These are phyloP conservation scores for Zaprionus inermis DNA, from an alignment of 1,140 invertebrate species.

Conservation along the genomic window DNA sequence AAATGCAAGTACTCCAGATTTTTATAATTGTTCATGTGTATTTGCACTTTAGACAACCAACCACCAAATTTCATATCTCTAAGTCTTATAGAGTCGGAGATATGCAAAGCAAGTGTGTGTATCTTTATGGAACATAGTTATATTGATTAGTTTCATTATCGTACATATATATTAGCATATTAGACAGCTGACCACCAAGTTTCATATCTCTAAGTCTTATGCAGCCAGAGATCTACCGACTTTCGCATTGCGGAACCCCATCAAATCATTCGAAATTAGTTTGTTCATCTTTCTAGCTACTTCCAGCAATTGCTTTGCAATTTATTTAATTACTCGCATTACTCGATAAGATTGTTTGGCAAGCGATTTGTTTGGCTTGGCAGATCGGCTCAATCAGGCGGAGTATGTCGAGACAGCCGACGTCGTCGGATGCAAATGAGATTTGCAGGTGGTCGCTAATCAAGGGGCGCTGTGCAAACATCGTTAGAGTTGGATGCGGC, in stretches of 20 bases:
- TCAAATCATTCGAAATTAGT: not conserved
- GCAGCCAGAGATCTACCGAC: not conserved
- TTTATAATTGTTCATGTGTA: too few species aligned
- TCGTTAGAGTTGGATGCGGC: slow-evolving; percentile 41
- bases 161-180: not conserved
- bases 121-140: not conserved
- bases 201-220: not conserved
- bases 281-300: not conserved
- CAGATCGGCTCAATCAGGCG: slow-evolving; percentile 11
- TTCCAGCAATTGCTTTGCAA: slow-evolving; percentile 10
- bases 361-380: slow-evolving; percentile 15
- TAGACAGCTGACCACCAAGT: not conserved
- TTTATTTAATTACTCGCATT: slow-evolving; percentile 30
- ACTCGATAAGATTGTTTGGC: slow-evolving; percentile 12
- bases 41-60: too few species aligned
- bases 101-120: not conserved
- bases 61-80: too few species aligned
- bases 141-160: not conserved
- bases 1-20: too few species aligned
- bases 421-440: slow-evolving; percentile 52
- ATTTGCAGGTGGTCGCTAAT: slow-evolving; percentile 78
- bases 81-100: too few species aligned
- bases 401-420: not conserved
- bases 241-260: not conserved
- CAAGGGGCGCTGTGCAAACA: slow-evolving; percentile 63